These are phyloP conservation scores for Hypothenemus hampei DNA, from an alignment of 1,140 invertebrate species.

Conservation along the genomic window DNA sequence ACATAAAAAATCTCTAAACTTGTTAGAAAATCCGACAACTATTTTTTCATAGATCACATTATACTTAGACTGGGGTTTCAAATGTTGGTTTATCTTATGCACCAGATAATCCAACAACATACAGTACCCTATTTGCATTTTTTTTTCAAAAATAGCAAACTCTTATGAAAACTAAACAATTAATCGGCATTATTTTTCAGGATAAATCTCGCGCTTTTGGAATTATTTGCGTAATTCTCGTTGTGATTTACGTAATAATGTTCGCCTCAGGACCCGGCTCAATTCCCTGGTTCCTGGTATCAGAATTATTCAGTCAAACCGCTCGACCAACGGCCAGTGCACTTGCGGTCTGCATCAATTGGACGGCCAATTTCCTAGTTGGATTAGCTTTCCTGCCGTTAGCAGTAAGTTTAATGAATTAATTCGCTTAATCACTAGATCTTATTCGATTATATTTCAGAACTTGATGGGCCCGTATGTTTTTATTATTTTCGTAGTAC, in stretches of 20 bases:
- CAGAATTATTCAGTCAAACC: conserved; percentile 76
- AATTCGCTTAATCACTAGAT: background rate
- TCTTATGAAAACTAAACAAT: too few species aligned
- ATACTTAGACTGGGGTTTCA: too few species aligned
- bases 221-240: conserved; percentile 66
- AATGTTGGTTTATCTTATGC: too few species aligned
- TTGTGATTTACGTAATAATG: conserved; percentile 79
- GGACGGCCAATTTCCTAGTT: conserved; percentile 83
- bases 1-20: too few species aligned
- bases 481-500: conserved; percentile 69
- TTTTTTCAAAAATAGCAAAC: too few species aligned
- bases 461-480: conserved; percentile 61
- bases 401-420: conserved; percentile 46
- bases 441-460: conserved; percentile 43
- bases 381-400: conserved; percentile 68
- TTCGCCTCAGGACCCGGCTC: conserved; percentile 79
- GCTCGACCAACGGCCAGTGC: conserved; percentile 74
- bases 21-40: too few species aligned
- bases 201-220: conserved; percentile 44
- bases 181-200: conserved; percentile 23
- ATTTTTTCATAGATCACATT: too few species aligned
- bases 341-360: conserved; percentile 77
- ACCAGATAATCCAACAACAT: too few species aligned
- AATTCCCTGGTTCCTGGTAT: conserved; percentile 92
- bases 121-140: too few species aligned